These are phyloP conservation scores for Oncopodura yosiiana DNA, from an alignment of 1,140 invertebrate genomes.

Conservation along the genomic window DNA sequence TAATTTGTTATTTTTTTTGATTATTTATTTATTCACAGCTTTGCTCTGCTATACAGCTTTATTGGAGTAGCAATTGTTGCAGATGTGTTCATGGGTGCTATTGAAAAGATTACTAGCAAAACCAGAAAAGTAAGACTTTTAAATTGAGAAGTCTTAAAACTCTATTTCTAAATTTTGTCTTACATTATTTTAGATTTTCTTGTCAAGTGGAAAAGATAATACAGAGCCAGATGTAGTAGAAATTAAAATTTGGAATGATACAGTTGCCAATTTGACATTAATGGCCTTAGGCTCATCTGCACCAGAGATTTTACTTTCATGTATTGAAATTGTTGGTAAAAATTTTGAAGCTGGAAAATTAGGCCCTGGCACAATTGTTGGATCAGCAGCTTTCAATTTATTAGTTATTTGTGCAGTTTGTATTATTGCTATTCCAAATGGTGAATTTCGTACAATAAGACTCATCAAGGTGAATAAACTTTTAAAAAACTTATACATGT, in stretches of 20 bases:
- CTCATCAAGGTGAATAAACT: constrained; percentile 41
- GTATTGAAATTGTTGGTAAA: constrained; percentile 52
- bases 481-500: background rate
- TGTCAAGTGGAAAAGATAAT: constrained; percentile 35
- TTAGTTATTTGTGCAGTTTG: constrained; percentile 52
- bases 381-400: constrained; percentile 56
- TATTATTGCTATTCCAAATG: constrained; percentile 45
- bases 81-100: constrained; percentile 53
- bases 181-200: constrained; percentile 24
- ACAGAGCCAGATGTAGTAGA: constrained; percentile 37
- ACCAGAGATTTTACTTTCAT: constrained; percentile 54
- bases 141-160: no score
- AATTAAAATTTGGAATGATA: constrained; percentile 52
- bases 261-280: constrained; percentile 57
- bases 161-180: constrained; percentile 9
- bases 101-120: constrained; percentile 57
- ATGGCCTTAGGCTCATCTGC: constrained; percentile 58
- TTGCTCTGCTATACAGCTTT: constrained; percentile 49
- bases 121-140: constrained; percentile 48
- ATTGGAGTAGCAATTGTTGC: constrained; percentile 52
- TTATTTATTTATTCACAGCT: no score
- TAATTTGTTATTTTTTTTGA: no score
- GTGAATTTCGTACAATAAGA: constrained; percentile 45
- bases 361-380: constrained; percentile 57
- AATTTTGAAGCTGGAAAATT: constrained; percentile 47